A percentile compares a stretch with the other conserved stretches of the same genome.
Evolutionary conservation across 2,797 vertebrate species (phyloP).

Genomic region (Rhinella marina): DNA sequence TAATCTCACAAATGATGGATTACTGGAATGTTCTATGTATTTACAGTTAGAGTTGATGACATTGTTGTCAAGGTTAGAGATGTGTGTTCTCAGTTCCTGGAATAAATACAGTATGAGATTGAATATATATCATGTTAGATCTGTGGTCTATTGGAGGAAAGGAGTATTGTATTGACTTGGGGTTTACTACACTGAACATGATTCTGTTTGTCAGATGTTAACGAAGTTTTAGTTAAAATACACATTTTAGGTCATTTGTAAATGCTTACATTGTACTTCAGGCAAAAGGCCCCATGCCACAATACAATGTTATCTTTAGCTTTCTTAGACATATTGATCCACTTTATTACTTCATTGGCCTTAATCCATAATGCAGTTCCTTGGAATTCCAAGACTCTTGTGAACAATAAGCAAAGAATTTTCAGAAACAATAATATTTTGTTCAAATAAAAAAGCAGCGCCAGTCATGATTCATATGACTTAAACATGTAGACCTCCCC

Average conservation of each 20-base stretch:
- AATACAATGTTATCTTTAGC: slow-evolving; percentile 7
- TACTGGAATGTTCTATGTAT: slow-evolving; percentile 11
- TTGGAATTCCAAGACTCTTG: slow-evolving; percentile 30
- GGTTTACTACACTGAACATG: neutral
- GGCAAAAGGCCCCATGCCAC: neutral
- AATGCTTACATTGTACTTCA: neutral
- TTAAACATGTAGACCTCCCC: neutral
- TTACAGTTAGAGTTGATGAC: slow-evolving; percentile 20
- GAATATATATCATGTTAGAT: slow-evolving; percentile 11
- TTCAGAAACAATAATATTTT: slow-evolving; percentile 30
- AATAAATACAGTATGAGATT: slow-evolving; percentile 19
- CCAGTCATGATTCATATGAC: neutral
- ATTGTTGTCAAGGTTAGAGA: slow-evolving; percentile 19
- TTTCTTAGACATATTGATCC: slow-evolving; percentile 33
- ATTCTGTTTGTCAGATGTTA: neutral
- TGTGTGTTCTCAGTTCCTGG: slow-evolving; percentile 16
- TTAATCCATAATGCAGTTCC: slow-evolving; percentile 17
- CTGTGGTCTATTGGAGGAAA: neutral
- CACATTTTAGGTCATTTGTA: neutral
- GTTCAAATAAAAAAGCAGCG: slow-evolving; percentile 6
- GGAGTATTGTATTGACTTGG: neutral
- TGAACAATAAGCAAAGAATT: slow-evolving; percentile 32
- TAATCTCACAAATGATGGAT: slow-evolving; percentile 16
- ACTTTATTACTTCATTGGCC: slow-evolving; percentile 17
- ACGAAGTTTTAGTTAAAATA: neutral